Evolutionary conservation across 2,888 invertebrate genomes (phyloP).

Genomic region (Vesta saturnalis): DNA sequence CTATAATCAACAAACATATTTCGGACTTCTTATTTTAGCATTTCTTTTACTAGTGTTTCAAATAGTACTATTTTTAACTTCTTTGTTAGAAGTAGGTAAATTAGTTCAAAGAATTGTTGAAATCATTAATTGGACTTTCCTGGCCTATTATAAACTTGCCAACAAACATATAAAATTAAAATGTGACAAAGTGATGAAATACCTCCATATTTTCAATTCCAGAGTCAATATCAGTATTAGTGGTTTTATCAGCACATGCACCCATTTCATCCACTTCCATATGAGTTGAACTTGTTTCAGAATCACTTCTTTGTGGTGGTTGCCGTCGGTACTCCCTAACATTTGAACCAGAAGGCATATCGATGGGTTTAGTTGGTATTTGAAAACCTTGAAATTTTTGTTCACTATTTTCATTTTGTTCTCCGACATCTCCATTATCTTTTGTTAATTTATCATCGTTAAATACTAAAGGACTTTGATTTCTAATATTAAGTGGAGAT

Average conservation of each 20-base stretch:
- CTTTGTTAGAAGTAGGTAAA: no score
- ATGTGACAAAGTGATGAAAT: no score
- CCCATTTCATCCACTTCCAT: constrained; percentile 70
- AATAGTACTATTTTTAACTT: no score
- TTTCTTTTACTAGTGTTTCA: no score
- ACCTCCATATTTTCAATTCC: constrained; percentile 81
- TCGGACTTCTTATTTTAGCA: no score
- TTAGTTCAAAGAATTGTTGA: no score
- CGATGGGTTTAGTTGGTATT: constrained; percentile 59
- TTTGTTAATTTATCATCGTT: constrained; percentile 47
- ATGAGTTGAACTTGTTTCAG: constrained; percentile 62
- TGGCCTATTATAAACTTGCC: no score
- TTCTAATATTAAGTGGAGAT: constrained; percentile 52
- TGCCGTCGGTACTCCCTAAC: constrained; percentile 45
- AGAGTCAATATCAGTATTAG: constrained; percentile 72
- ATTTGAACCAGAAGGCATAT: constrained; percentile 57
- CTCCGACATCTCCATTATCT: constrained; percentile 61
- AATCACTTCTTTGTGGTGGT: constrained; percentile 60
- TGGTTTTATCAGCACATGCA: constrained; percentile 59
- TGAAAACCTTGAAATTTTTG: constrained; percentile 52
- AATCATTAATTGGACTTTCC: no score
- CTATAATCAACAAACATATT: no score
- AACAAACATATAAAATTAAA: not conserved
- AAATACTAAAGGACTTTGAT: constrained; percentile 50
- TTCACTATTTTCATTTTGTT: constrained; percentile 18